Percentiles rank a stretch among this genome's conserved stretches.
These are phyloP conservation scores for Steinernema scapterisci DNA, from an alignment of 2,888 invertebrate species.

Conservation along the genomic window DNA sequence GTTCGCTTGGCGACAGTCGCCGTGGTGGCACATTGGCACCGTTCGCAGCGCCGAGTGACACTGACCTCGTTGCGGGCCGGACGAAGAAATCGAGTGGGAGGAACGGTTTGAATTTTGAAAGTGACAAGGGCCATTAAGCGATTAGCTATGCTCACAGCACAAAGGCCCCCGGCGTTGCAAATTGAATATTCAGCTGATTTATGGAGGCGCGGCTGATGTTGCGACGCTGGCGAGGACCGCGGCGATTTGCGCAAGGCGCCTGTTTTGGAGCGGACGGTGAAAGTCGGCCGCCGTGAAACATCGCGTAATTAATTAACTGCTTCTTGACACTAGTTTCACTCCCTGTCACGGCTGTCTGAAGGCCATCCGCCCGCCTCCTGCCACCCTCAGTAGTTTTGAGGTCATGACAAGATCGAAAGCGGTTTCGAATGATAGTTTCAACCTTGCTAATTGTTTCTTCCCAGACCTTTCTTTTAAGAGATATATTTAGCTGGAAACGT, in stretches of 20 bases:
- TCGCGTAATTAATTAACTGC: slow-evolving; percentile 16
- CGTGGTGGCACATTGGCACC: slow-evolving; percentile 29
- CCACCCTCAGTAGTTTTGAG: background rate
- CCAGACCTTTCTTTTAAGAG: too few species aligned
- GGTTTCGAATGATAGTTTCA: too few species aligned
- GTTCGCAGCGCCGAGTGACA: slow-evolving; percentile 21
- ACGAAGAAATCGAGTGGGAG: background rate
- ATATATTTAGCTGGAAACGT: too few species aligned
- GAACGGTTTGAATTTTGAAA: slow-evolving; percentile 24
- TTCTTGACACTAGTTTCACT: slow-evolving; percentile 17
- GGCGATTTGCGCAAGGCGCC: background rate
- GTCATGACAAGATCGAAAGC: background rate
- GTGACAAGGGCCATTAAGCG: slow-evolving; percentile 6
- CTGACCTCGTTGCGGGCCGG: slow-evolving; percentile 19
- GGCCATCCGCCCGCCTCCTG: background rate
- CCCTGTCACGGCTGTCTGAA: slow-evolving; percentile 3
- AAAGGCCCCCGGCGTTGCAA: slow-evolving; percentile 26
- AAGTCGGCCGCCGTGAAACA: slow-evolving; percentile 9
- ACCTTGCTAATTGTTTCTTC: too few species aligned
- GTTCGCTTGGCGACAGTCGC: slow-evolving; percentile 5
- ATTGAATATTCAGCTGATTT: slow-evolving; percentile 19
- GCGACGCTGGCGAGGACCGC: background rate
- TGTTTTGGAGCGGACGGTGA: background rate
- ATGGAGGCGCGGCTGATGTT: background rate
- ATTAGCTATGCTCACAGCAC: slow-evolving; percentile 20